These are phyloP conservation scores for Sisor rabdophorus DNA, from an alignment of 2,113 vertebrate species.

Conservation along the genomic window DNA sequence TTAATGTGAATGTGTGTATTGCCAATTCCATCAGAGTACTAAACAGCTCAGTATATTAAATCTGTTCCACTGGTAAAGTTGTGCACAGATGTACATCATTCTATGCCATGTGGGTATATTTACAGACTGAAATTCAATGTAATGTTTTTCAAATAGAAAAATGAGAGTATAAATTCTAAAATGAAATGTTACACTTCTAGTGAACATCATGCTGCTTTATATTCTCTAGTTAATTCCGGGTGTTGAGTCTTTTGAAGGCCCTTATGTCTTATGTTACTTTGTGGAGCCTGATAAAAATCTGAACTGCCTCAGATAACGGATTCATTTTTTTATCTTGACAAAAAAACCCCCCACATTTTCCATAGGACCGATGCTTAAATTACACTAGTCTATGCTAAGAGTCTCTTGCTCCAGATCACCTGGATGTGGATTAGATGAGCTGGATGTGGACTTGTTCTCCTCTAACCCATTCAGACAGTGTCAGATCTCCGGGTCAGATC, in stretches of 20 bases:
- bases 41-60: background rate
- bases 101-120: background rate
- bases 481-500: constrained; percentile 34
- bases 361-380: background rate
- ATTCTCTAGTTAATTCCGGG: background rate
- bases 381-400: background rate
- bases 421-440: constrained; percentile 6
- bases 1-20: background rate
- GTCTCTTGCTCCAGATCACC: background rate
- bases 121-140: background rate
- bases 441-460: constrained; percentile 8
- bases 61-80: background rate
- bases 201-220: background rate
- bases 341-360: too few species aligned
- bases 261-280: constrained; percentile 21
- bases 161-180: background rate
- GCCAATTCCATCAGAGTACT: background rate
- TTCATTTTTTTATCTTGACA: too few species aligned
- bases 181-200: too few species aligned
- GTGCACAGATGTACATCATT: background rate
- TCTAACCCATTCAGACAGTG: constrained; percentile 42
- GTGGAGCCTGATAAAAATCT: background rate
- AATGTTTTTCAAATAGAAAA: background rate
- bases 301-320: background rate
- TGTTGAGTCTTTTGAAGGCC: constrained; percentile 39